Conservation (phyloP, 2,113 vertebrate genomes). For the Neogale vison region DNA sequence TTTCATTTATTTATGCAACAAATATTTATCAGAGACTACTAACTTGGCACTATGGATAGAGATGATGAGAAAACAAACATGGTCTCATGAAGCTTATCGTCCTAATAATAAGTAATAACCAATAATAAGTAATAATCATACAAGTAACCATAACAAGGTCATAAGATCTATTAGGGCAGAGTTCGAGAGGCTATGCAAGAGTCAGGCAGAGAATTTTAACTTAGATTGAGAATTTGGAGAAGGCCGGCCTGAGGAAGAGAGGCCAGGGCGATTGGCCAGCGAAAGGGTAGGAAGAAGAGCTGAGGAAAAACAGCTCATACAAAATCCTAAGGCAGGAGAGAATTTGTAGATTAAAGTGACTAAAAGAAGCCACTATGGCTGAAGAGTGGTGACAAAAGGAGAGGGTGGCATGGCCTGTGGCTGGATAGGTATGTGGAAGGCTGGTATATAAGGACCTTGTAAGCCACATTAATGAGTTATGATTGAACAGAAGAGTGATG, state of each 20-base stretch:
- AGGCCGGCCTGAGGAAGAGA: not conserved
- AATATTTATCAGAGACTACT: not conserved
- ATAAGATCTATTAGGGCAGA: not conserved
- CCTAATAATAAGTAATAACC: not conserved
- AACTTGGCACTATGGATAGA: not conserved
- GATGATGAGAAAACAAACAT: not conserved
- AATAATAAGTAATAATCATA: not conserved
- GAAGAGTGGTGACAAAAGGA: not conserved
- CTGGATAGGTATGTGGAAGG: not conserved
- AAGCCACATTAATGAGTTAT: not conserved
- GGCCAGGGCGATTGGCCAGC: not conserved
- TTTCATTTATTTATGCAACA: slow-evolving; percentile 38
- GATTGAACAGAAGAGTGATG: not conserved
- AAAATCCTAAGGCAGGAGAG: not conserved
- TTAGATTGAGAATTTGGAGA: not conserved
- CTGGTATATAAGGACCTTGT: not conserved
- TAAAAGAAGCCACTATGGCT: not conserved
- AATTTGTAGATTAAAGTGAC: not conserved
- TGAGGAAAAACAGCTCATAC: not conserved
- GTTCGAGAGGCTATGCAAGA: not conserved
- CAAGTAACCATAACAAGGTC: not conserved
- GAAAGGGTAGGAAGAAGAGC: not conserved
- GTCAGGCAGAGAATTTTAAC: not conserved
- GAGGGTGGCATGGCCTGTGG: not conserved
- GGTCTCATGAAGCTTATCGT: not conserved